Conservation (phyloP, 1,140 invertebrate genomes). For the Zaprionus gabonicus region DNA sequence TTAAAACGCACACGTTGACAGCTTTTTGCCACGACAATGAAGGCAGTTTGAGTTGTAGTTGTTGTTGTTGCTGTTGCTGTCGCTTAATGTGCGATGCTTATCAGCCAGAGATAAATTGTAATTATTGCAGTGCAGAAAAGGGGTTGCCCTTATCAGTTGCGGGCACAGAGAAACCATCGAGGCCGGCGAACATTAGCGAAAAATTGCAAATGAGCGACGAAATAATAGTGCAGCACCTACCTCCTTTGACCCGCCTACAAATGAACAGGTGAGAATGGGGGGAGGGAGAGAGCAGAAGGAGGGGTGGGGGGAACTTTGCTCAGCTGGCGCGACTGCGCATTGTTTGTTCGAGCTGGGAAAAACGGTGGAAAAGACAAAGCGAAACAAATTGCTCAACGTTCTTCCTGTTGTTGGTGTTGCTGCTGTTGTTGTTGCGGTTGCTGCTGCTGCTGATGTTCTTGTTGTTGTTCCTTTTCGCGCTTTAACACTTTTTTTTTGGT, state of each 20-base stretch:
- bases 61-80: constrained; percentile 60
- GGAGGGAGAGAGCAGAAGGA: neutral
- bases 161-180: constrained; percentile 47
- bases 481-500: too few species aligned
- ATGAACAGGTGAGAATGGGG: neutral
- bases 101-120: constrained; percentile 71
- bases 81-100: constrained; percentile 2
- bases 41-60: constrained; percentile 46
- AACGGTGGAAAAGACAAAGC: constrained; percentile 61
- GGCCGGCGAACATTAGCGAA: constrained; percentile 65
- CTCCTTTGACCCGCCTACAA: constrained; percentile 5
- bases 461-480: too few species aligned
- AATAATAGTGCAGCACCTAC: constrained; percentile 49
- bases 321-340: constrained; percentile 66
- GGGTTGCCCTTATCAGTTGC: constrained; percentile 53
- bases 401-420: constrained; percentile 17
- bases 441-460: constrained; percentile 5
- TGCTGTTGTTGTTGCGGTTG: constrained; percentile 16
- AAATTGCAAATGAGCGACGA: constrained; percentile 80
- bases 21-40: constrained; percentile 57
- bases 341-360: constrained; percentile 51
- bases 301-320: constrained; percentile 7
- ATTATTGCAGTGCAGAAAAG: constrained; percentile 70
- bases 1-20: constrained; percentile 81
- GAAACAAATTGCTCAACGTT: constrained; percentile 78